Percentiles rank a stretch among this genome's conserved stretches.
These are phyloP conservation scores for Anser brachyrhynchus DNA, from an alignment of 2,113 vertebrate species.

Conservation along the genomic window DNA sequence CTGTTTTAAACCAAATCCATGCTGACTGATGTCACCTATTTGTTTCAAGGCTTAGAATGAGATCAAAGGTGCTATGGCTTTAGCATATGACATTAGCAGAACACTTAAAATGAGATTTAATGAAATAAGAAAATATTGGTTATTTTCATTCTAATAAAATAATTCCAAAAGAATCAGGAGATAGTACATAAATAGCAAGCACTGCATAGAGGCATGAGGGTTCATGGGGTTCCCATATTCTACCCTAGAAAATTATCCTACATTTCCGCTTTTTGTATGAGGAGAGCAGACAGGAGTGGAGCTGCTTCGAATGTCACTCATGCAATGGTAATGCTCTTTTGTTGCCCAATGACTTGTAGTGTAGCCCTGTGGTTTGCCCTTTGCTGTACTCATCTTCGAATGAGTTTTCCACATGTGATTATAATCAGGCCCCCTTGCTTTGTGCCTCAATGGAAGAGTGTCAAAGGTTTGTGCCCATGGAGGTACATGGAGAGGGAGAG, in stretches of 20 bases:
- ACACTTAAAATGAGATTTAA: constrained; percentile 76
- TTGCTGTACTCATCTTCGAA: background rate
- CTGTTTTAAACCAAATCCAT: constrained; percentile 69
- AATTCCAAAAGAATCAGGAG: constrained; percentile 49
- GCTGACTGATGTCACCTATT: constrained; percentile 74
- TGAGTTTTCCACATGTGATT: accelerated
- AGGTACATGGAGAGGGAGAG: background rate
- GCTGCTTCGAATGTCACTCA: background rate
- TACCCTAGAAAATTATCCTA: background rate
- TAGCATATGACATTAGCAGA: constrained; percentile 63
- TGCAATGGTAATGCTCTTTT: background rate
- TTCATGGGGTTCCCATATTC: background rate
- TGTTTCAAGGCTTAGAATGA: constrained; percentile 75
- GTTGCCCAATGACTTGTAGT: background rate
- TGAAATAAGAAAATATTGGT: constrained; percentile 68
- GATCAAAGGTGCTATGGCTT: constrained; percentile 71
- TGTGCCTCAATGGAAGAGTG: background rate
- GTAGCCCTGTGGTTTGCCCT: background rate
- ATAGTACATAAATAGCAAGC: constrained; percentile 42
- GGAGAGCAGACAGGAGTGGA: background rate
- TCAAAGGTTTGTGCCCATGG: accelerated
- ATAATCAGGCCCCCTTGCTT: accelerated
- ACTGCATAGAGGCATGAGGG: background rate
- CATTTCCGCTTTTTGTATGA: background rate
- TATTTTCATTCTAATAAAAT: constrained; percentile 68